Base-by-base conservation (phyloP, 2,888 invertebrate species). In the Tryphoninae sp. region DNA sequence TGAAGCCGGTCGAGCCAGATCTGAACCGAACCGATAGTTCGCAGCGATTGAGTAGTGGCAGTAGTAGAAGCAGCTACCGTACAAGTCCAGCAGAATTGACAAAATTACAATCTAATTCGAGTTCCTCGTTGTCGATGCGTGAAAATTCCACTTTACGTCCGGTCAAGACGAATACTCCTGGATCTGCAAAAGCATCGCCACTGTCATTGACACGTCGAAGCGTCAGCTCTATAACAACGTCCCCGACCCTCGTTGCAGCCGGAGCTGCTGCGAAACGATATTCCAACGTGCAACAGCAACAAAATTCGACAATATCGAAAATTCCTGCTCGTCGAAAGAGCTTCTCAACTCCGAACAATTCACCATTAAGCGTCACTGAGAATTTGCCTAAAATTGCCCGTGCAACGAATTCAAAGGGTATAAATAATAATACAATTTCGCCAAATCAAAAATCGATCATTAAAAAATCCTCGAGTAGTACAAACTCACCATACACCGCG, bases 1-100 rank as follows among this genome's bases (percentile, higher is more conserved):
- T 76, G 49, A 87, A 85, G 62, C 83, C 86, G 7, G 71, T 79
- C 2, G 42, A 62, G 8, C 69, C 53, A 53, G 72, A 33, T 0
- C 45, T 76, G 22, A 75, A 58, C 7, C 45, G 40, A 22, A 76
- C 71, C 1, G 45, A 59, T 23, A 53, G 11, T 26, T 58, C 55
- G 49, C 16, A 68, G 11, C 69, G 64, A 40, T 49, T 61, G 16
- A 69, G 77, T 16, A 80, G 55, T 11, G 67, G 33, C 33, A 58
- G 49, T 49, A 75, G 62, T 22, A 64, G 45, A 58, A 4, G 45
- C 19, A 65, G 69, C 42, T 42, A 74, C n/a, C 74, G 71, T 8
- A 19, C n/a, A n/a, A 78, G 71, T 67, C 80, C 69, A 33, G 42
- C 68, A 6, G 64, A 55, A 8, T 2, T 22, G 2, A 2, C 62